Base-by-base conservation (phyloP, 2,113 vertebrate genomes). In the Acrocephalus kingi region DNA sequence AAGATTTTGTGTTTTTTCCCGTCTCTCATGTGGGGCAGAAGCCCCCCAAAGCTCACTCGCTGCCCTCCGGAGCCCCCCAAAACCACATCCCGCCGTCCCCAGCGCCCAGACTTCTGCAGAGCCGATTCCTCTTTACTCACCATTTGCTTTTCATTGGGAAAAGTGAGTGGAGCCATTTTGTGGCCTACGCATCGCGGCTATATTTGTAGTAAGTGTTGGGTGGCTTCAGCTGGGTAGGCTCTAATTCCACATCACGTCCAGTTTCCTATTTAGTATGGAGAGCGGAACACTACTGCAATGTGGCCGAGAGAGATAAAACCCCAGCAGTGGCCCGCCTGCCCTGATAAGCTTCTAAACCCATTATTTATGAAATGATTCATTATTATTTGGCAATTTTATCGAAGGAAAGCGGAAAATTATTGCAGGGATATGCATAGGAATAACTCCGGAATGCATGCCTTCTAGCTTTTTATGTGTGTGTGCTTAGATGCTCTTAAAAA, bases 291-390 rank as follows among this genome's bases (percentile, higher is more conserved):
- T 97, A 97, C 97, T 98, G 98, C 98, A 99, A 99, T 99, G 98
- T 99, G 99, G 98, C 98, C 98, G 97, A 98, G 97, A 93, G 98
- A 99, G 99, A 99, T 99, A 99, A 99, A 98, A 96, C 97, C 96
- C 95, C 98, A 97, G 98, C 98, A 97, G 97, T 98, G 98, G 98
- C 98, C 99, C 98, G 98, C 98, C 98, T 98, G 98, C 98, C 98
- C 98, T 98, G 99, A 99, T 99, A 99, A 99, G 98, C 98, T 95
- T 97, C 98, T 98, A 98, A 99, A 98, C 98, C 98, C 98, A 99
- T 99, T 99, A 99, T 98, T 99, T 99, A 99, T 99, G 98, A 99
- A 99, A 99, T 98, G 98, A 99, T 99, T 99, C 98, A 99, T 98
- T 99, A 99, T 99, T 99, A 99, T 98, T 98, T 98, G 98, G 98